A percentile compares a stretch with the other conserved stretches of the same genome.
Conservation (phyloP, 2,888 invertebrate species). For the Erebia aethiops region DNA sequence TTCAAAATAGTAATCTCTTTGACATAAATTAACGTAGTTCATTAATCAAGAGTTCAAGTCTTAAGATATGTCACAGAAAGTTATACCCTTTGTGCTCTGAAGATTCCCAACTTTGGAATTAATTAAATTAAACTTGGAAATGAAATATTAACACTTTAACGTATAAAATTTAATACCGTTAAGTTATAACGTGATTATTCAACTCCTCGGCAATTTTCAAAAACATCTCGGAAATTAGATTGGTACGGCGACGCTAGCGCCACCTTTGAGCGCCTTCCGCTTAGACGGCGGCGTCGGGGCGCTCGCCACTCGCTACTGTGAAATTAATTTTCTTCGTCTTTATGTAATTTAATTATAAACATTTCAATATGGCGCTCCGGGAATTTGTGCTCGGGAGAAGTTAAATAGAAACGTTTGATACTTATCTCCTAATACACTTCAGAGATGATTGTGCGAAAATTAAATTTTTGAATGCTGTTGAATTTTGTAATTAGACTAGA, state of each 20-base stretch:
- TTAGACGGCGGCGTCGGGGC: slow-evolving; percentile 55
- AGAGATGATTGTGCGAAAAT: slow-evolving; percentile 72
- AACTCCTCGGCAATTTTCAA: slow-evolving; percentile 78
- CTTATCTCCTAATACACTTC: slow-evolving; percentile 82
- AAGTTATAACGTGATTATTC: slow-evolving; percentile 83
- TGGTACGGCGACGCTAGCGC: slow-evolving; percentile 69
- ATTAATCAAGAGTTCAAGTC: slow-evolving; percentile 27
- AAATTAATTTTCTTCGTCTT: slow-evolving; percentile 84
- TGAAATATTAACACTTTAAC: slow-evolving; percentile 84
- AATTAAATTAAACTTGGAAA: slow-evolving; percentile 83
- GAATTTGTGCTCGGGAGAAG: slow-evolving; percentile 79
- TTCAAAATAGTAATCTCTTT: slow-evolving; percentile 8
- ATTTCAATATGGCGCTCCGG: slow-evolving; percentile 82
- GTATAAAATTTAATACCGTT: slow-evolving; percentile 82
- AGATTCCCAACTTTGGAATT: slow-evolving; percentile 75
- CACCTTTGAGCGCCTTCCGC: slow-evolving; percentile 73
- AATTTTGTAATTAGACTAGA: slow-evolving; percentile 25
- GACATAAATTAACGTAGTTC: slow-evolving; percentile 6
- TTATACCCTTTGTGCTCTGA: slow-evolving; percentile 50
- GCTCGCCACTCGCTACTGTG: slow-evolving; percentile 79
- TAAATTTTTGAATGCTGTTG: slow-evolving; percentile 51
- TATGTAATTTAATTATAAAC: slow-evolving; percentile 84
- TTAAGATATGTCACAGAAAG: slow-evolving; percentile 55
- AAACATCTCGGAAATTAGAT: slow-evolving; percentile 82
- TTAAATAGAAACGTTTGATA: slow-evolving; percentile 83